phyloP scores from a whole-genome alignment of 2,797 vertebrate species.

The Alectoris magna region DNA sequence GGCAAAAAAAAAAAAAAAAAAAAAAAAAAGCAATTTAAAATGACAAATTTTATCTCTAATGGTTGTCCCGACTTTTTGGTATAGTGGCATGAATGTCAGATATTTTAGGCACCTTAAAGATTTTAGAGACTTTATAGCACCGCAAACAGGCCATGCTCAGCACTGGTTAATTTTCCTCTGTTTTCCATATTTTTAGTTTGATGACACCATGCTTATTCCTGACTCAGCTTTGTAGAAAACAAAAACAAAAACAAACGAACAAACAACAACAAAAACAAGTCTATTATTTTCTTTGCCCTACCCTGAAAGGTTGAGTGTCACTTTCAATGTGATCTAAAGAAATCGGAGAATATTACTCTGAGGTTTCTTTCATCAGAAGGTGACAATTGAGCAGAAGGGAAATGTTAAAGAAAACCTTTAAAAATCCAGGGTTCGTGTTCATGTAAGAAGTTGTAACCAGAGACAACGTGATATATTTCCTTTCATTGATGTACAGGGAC shows the following conservation, averaged over 20 bases:
- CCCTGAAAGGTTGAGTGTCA: background rate
- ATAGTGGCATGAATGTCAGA: conserved; percentile 69
- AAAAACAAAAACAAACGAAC: too few relatives aligned
- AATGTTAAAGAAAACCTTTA: background rate
- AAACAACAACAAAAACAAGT: background rate
- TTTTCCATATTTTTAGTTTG: background rate
- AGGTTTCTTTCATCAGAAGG: conserved; percentile 6
- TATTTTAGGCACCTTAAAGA: conserved; percentile 60
- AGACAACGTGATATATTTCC: background rate
- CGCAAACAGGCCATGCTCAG: background rate
- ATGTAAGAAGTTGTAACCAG: background rate
- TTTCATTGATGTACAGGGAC: background rate
- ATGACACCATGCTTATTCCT: background rate
- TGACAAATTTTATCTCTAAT: conserved; percentile 80
- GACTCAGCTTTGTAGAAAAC: background rate
- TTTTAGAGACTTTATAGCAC: conserved; percentile 55
- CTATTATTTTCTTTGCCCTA: background rate
- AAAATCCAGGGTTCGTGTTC: background rate
- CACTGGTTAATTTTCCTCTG: background rate
- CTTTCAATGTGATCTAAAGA: conserved; percentile 27
- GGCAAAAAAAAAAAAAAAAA: conserved; percentile 26
- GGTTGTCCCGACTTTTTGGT: conserved; percentile 71
- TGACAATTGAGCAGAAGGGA: background rate
- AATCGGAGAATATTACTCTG: background rate
- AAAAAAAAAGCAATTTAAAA: conserved; percentile 76